Evolutionary conservation across 35 echinoderm and acorn worm genomes (phyloP), one percentile per base, ranked within the genome.

Genomic region (Stichopus chloronotus): DNA sequence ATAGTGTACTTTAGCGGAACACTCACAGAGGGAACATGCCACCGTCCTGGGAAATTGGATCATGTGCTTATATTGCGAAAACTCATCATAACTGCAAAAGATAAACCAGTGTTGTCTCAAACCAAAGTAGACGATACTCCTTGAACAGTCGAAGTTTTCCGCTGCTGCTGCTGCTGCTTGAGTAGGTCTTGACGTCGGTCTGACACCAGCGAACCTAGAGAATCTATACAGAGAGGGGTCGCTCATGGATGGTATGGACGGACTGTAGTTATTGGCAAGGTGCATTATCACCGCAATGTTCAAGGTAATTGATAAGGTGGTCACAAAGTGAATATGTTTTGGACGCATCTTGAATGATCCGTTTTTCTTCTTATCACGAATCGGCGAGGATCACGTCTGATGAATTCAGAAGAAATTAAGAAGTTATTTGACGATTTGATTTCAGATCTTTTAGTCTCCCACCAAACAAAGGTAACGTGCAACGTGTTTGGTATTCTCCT

Each of bases 61-160:
- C 82, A 85, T 85, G 55, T 85, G 56, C 82, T 85, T 85, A 21
- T 85, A 85, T 58, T 85, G 82, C 11, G 82, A 53, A 58, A 85
- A 85, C 55, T 85, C 82, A 12, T 53, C 54, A 58, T 58, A 85
- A 7, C 82, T 85, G 20, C 82, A 85, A 58, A 85, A 85, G 17
- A 56, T 85, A 19, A 85, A 23, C 82, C 82, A 85, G 16, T 85
- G 82, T 6, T 85, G 82, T 16, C 82, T 85, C 55, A 85, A 58
- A 58, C 82, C 82, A 55, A 59, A 85, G 58, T 23, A 85, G 55
- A 85, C 14, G 7, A 85, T 21, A 23, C 82, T 85, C 57, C 58
- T 85, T n/a, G 11, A 7, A 85, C 82, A 85, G 30, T 43, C 3
- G 30, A 43, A 43, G 30, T 43, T 43, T 17, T 78, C n/a, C 5